These are phyloP conservation scores for Colossoma macropomum DNA, from an alignment of 2,113 vertebrate species.

Conservation along the genomic window DNA sequence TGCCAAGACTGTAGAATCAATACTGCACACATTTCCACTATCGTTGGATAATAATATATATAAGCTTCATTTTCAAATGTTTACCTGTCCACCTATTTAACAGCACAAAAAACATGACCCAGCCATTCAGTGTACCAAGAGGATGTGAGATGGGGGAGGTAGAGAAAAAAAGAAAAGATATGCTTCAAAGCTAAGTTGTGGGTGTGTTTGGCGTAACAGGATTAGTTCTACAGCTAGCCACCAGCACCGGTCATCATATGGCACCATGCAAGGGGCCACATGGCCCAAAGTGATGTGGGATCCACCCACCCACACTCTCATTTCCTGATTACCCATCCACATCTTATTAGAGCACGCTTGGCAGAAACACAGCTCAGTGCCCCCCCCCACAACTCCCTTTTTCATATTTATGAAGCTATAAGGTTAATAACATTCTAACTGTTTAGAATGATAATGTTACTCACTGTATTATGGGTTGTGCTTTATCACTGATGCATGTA, in stretches of 20 bases:
- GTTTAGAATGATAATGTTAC: no score
- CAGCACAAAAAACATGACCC: background rate
- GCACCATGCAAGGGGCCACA: constrained; percentile 36
- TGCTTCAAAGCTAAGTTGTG: background rate
- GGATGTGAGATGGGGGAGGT: background rate
- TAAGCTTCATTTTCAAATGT: no score
- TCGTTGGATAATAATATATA: no score
- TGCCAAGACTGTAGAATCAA: background rate
- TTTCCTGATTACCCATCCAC: constrained; percentile 38
- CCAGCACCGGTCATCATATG: constrained; percentile 48
- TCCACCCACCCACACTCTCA: constrained; percentile 23
- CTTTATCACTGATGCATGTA: background rate
- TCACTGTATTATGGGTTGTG: background rate
- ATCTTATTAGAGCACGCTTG: constrained; percentile 26
- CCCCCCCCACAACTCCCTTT: constrained; percentile 2
- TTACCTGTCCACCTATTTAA: background rate
- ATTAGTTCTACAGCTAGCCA: constrained; percentile 52
- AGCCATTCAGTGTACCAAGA: background rate
- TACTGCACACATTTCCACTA: no score
- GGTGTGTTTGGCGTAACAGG: constrained; percentile 49
- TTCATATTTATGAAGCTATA: background rate
- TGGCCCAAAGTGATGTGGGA: background rate
- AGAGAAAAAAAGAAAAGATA: constrained; percentile 4
- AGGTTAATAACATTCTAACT: no score
- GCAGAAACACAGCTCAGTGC: background rate